Evolutionary conservation across 2,888 invertebrate genomes (phyloP), one percentile per base, ranked within the genome.

Genomic region (Hypena proboscidalis): DNA sequence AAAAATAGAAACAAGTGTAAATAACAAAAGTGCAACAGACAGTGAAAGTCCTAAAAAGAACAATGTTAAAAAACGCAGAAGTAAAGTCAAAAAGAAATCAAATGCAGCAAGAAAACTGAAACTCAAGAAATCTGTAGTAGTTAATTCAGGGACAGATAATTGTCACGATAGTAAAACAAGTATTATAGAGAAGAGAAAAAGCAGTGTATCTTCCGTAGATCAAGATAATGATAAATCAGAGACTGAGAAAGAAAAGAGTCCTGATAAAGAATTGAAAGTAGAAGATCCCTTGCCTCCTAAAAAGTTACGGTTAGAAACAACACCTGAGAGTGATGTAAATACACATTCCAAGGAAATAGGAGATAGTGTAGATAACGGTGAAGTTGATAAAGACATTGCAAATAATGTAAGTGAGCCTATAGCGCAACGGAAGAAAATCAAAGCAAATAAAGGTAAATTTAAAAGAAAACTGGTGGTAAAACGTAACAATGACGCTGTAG

Each of bases 161-260:
- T 69, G 78, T 66, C 82, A 80, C 42, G 83, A 85, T 68, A 83
- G 71, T 77, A 90, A 89, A 83, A 74, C 82, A 66, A 80, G 77
- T 80, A 85, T 88, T 68, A 81, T 84, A 60, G 83, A 87, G 53
- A 88, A 86, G 42, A 75, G 88, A 51, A 87, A 90, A 69, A 90
- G 86, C 47, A 88, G 89, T 74, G 80, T 90, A 8, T 89, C 89
- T 0, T 89, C 90, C 11, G 75, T 78, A 26, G 89, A 88, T 26
- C 81, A 83, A 31, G 84, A 84, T n/a, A 82, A 83, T 4, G 47
- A 13, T 2, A 70, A 73, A 22, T 65, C 69, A 22, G 80, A 82
- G 11, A 77, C 67, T 58, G 82, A 83, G 35, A 80, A 82, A 63
- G 80, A 81, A 25, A 79, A 77, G 47, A 74, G 67, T 58, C 73